phyloP scores from a whole-genome alignment of 2,113 vertebrate species.

The Gallinago undulata region DNA sequence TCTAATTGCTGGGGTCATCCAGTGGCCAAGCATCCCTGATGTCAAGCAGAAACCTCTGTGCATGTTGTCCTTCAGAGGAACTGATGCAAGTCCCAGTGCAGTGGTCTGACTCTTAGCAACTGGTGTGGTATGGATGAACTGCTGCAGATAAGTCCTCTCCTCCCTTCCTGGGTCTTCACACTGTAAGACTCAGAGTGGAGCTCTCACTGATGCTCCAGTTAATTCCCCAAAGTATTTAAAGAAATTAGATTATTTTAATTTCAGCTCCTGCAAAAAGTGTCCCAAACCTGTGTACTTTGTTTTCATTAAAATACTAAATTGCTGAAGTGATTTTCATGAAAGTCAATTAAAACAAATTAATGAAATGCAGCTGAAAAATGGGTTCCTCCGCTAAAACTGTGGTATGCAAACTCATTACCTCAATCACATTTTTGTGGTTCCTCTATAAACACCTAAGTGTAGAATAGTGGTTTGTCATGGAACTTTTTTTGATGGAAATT shows the following conservation, averaged over 20 bases:
- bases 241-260: background rate
- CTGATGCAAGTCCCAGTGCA: background rate
- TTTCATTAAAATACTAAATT: conserved; percentile 1
- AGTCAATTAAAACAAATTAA: conserved; percentile 42
- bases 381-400: background rate
- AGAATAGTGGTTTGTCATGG: conserved; percentile 23
- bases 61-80: background rate
- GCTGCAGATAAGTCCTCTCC: background rate
- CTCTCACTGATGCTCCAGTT: background rate
- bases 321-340: background rate
- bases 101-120: background rate
- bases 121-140: background rate
- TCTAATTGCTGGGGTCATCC: background rate
- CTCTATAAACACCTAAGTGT: conserved; percentile 17
- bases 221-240: background rate
- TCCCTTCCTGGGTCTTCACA: background rate
- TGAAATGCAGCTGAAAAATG: background rate
- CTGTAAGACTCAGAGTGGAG: background rate
- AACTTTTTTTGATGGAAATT: conserved; percentile 8
- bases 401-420: conserved; percentile 31
- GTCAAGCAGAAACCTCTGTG: background rate
- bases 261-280: background rate
- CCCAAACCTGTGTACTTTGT: background rate
- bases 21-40: background rate
- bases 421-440: conserved; percentile 38